phyloP scores from a whole-genome alignment of 2,113 vertebrate genomes.

The Scortum barcoo region DNA sequence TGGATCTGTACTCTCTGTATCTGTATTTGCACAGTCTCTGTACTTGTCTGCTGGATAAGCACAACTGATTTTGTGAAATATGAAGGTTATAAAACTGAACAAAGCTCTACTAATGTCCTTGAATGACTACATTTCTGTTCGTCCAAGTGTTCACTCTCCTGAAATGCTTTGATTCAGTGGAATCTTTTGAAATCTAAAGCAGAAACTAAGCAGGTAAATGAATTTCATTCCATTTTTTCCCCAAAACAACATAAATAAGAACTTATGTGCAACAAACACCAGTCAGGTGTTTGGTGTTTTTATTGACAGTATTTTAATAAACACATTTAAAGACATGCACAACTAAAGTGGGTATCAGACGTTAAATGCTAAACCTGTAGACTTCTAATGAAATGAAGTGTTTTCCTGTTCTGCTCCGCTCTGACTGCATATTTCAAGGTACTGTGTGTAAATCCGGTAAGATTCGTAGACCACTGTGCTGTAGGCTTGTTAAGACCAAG shows the following conservation, averaged over 20 bases:
- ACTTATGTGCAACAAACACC: slow-evolving; percentile 19
- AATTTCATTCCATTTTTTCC: slow-evolving; percentile 21
- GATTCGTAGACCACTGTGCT: slow-evolving; percentile 27
- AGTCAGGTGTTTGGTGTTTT: slow-evolving; percentile 31
- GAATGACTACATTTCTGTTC: background rate
- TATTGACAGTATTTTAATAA: slow-evolving; percentile 45
- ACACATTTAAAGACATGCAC: slow-evolving; percentile 34
- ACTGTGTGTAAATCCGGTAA: background rate
- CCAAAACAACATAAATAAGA: slow-evolving; percentile 18
- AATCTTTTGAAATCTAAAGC: slow-evolving; percentile 21
- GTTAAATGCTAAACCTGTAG: background rate
- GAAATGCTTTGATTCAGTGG: background rate
- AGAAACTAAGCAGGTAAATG: slow-evolving; percentile 24
- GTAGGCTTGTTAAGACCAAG: slow-evolving; percentile 56
- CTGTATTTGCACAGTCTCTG: background rate
- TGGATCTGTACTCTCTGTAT: slow-evolving; percentile 2
- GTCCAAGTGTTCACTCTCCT: background rate
- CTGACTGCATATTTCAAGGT: background rate
- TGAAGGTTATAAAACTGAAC: background rate
- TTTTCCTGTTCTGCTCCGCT: background rate
- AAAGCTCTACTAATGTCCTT: background rate
- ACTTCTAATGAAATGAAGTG: background rate
- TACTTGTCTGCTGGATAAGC: background rate
- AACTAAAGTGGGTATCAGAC: background rate
- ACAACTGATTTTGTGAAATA: slow-evolving; percentile 10